phyloP scores from a whole-genome alignment of 2,113 vertebrate species.

The Marmota flaviventris region DNA sequence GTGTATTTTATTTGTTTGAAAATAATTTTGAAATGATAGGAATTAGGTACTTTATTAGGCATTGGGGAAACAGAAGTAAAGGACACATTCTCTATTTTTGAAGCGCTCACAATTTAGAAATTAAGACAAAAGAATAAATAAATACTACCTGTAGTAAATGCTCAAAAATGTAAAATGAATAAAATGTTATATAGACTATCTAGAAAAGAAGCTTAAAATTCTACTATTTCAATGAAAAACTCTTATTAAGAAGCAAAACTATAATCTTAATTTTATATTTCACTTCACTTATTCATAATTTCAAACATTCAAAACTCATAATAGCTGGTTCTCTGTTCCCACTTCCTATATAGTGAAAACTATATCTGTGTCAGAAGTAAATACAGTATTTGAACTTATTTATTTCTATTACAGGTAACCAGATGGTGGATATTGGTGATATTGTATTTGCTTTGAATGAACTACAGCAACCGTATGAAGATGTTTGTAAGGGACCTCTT shows the following conservation, averaged over 20 bases:
- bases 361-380: constrained; percentile 37
- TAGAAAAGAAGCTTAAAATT: neutral
- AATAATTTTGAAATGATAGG: neutral
- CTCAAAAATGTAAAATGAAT: neutral
- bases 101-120: neutral
- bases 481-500: constrained; percentile 67
- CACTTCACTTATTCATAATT: neutral
- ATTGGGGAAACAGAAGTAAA: neutral
- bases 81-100: neutral
- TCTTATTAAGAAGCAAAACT: constrained; percentile 11
- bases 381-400: constrained; percentile 3
- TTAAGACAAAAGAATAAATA: neutral
- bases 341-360: neutral
- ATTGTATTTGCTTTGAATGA: constrained; percentile 69
- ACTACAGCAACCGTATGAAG: constrained; percentile 56
- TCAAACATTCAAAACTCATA: neutral
- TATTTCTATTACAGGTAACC: constrained; percentile 64
- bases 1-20: neutral
- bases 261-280: constrained; percentile 4
- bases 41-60: neutral
- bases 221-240: neutral
- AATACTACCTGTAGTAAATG: neutral
- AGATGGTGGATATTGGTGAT: constrained; percentile 72
- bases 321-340: neutral
- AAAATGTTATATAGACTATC: neutral